Conservation (phyloP, 2,113 vertebrate genomes). For the Cynocephalus volans region DNA sequence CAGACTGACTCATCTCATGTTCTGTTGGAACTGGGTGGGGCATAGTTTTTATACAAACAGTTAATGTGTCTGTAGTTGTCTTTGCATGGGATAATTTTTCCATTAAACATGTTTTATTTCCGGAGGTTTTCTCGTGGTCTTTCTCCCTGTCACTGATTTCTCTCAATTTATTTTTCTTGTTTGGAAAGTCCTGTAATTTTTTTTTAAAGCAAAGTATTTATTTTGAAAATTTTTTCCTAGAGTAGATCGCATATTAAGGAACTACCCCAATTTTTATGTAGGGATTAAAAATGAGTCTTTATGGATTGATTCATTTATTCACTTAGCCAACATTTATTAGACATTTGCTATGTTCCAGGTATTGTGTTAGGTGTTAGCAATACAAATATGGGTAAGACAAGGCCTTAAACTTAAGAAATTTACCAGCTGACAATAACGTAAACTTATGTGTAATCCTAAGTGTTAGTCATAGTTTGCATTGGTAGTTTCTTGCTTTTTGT, state of each 20-base stretch:
- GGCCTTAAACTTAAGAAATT: background rate
- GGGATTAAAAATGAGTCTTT: background rate
- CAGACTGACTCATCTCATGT: background rate
- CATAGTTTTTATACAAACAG: background rate
- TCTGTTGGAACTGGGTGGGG: slow-evolving; percentile 33
- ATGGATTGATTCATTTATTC: background rate
- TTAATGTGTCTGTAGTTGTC: background rate
- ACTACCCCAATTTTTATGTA: background rate
- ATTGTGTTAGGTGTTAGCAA: background rate
- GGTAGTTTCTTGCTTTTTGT: background rate
- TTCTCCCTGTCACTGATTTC: background rate
- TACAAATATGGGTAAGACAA: background rate
- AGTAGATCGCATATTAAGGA: background rate
- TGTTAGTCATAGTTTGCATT: background rate
- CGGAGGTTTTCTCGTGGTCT: background rate
- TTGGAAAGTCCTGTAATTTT: background rate
- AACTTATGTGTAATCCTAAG: background rate
- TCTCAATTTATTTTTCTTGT: slow-evolving; percentile 42
- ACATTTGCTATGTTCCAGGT: background rate
- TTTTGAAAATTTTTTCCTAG: background rate
- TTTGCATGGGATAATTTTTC: background rate
- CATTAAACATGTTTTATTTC: slow-evolving; percentile 17
- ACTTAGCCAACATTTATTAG: background rate
- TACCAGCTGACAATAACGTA: background rate
- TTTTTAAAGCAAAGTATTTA: background rate